These are phyloP conservation scores for Mesocentrotus franciscanus DNA, from an alignment of 53 echinoderm and acorn worm species.

Conservation along the genomic window DNA sequence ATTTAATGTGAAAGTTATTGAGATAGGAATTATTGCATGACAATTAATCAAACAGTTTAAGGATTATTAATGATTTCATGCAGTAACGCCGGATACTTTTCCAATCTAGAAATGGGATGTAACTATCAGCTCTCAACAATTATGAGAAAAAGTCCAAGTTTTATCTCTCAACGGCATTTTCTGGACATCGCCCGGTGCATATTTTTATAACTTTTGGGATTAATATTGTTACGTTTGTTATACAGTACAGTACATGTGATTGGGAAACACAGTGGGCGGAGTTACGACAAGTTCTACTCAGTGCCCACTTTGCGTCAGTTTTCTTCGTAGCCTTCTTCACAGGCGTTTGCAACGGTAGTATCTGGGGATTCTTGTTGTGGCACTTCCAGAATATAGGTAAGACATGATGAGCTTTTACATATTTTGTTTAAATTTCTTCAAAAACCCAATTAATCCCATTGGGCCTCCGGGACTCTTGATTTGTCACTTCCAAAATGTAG, in stretches of 20 bases:
- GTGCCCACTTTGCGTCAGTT: slow-evolving; percentile 78
- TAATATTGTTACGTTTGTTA: neutral
- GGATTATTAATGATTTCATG: too few relatives aligned
- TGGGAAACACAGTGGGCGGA: slow-evolving; percentile 75
- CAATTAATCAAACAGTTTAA: too few relatives aligned
- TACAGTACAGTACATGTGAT: slow-evolving; percentile 54
- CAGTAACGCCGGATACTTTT: too few relatives aligned
- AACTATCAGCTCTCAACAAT: too few relatives aligned
- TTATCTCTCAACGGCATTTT: too few relatives aligned
- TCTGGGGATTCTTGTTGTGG: slow-evolving; percentile 91
- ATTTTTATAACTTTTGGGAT: neutral
- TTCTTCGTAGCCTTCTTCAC: slow-evolving; percentile 76
- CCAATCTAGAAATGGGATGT: too few relatives aligned
- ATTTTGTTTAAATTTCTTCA: neutral
- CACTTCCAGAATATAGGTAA: slow-evolving; percentile 91
- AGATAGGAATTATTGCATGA: too few relatives aligned
- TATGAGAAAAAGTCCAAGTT: too few relatives aligned
- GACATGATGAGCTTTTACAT: neutral
- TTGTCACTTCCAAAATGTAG: too few relatives aligned
- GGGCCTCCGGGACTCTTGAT: neutral
- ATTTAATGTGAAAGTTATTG: too few relatives aligned
- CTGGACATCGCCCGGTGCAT: too few relatives aligned
- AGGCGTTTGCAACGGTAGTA: slow-evolving; percentile 81
- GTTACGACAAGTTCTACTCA: slow-evolving; percentile 67
- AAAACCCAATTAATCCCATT: neutral